phyloP scores from a whole-genome alignment of 1,140 invertebrate species.

The Charaxes varanes region DNA sequence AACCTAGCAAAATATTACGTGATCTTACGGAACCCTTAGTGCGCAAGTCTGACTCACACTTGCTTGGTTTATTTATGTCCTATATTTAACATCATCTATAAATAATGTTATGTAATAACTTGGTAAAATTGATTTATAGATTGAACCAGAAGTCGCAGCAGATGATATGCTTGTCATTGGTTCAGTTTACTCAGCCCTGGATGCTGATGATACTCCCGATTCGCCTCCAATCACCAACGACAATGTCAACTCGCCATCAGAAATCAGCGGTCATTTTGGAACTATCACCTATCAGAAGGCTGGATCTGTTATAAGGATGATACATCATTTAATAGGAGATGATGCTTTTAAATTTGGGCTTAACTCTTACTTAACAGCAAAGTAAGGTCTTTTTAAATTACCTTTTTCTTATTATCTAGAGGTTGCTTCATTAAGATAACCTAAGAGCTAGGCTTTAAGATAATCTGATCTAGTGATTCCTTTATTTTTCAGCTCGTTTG shows the following conservation, averaged over 20 bases:
- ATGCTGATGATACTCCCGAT: slow-evolving; percentile 41
- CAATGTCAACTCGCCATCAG: slow-evolving; percentile 69
- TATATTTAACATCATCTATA: no score
- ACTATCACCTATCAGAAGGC: slow-evolving; percentile 79
- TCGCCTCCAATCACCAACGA: slow-evolving; percentile 46
- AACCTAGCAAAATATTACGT: no score
- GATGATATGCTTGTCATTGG: slow-evolving; percentile 48
- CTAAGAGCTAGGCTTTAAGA: not conserved
- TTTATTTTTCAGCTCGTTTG: slow-evolving; percentile 62
- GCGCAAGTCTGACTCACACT: no score
- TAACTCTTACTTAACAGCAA: slow-evolving; percentile 67
- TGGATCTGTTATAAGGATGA: slow-evolving; percentile 85
- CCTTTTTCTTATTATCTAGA: not conserved
- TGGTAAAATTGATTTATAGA: slow-evolving; percentile 33
- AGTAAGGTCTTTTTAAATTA: slow-evolving; percentile 26
- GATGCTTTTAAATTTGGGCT: slow-evolving; percentile 78
- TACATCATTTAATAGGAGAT: slow-evolving; percentile 80
- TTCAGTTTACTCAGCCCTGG: slow-evolving; percentile 53
- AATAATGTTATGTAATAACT: no score
- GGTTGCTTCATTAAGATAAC: not conserved
- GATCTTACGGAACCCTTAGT: no score
- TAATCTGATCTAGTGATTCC: not conserved
- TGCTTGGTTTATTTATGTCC: no score
- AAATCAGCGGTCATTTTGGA: slow-evolving; percentile 76
- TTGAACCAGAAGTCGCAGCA: slow-evolving; percentile 50